Base-by-base conservation (phyloP, 2,888 invertebrate species). In the Cactoblastis cactorum region DNA sequence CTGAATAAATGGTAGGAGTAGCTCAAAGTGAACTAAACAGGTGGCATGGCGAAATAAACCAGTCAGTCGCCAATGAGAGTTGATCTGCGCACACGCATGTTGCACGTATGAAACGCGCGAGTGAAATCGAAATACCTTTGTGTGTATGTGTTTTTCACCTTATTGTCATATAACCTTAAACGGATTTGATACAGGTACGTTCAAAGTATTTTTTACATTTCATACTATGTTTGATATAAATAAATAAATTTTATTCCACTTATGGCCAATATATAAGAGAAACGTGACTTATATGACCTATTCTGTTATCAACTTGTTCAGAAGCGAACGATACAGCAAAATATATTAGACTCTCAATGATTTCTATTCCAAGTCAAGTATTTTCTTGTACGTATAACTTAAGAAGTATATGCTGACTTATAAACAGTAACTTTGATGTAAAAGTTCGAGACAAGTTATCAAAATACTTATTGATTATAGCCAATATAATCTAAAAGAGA, bases 91-190 rank as follows among this genome's bases (percentile, higher is more conserved):
- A n/a, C 43, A 43, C 43, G 43, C 43, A 43, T 43, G 43, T 43
- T 11, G 15, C 28, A 43, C 28, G 28, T 43, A 28, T 11, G 15
- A 8, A 43, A 8, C n/a, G 15, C 43, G 43, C 39, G 22, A 43
- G 43, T 28, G 43, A 43, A 43, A 43, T 43, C 32, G 43, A 28
- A 43, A 43, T 43, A 43, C 43, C 43, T 28, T 43, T 43, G 43
- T 43, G 24, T 32, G 28, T 43, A 43, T 43, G 32, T 43, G 43
- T 17, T 43, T 43, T 43, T 17, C 17, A 24, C n/a, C 15, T 3
- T 8, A 15, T 15, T 12, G 14, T 32, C 12, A 2, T 43, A 11
- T 28, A 43, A 43, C 43, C 32, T 43, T 1, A 28, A 5, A 24
- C 24, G 24, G 28, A 43, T 28, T 17, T 32, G 11, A 3, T 15